Percentiles rank a stretch among this genome's conserved stretches.
Evolutionary conservation across 2,113 vertebrate genomes (phyloP).

Genomic region (Psittacus erithacus): DNA sequence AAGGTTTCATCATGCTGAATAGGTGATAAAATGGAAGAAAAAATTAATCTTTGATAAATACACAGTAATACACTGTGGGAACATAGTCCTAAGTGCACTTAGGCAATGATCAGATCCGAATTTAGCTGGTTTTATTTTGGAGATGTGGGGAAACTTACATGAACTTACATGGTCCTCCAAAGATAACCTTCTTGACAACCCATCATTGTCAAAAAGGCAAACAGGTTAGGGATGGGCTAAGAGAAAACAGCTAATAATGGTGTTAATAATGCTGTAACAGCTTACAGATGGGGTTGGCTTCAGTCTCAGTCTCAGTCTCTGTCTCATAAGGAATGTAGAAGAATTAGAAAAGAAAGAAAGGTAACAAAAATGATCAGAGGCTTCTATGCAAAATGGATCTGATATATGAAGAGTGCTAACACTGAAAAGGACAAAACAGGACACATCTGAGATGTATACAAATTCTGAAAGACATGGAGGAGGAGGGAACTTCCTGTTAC

Average conservation of each 20-base stretch:
- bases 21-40: not conserved
- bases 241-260: not conserved
- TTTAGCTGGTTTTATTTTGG: not conserved
- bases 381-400: not conserved
- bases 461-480: not conserved
- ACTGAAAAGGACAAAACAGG: not conserved
- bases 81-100: fast-evolving
- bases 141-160: not conserved
- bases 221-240: not conserved
- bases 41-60: not conserved
- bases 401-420: not conserved
- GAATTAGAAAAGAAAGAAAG: not conserved
- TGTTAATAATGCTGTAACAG: not conserved
- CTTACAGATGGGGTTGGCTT: not conserved
- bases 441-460: not conserved
- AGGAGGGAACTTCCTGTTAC: not conserved
- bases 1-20: not conserved
- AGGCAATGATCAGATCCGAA: not conserved
- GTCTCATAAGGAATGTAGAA: not conserved
- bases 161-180: fast-evolving
- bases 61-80: not conserved
- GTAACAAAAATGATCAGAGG: not conserved
- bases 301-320: not conserved
- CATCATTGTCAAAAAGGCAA: not conserved
- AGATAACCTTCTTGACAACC: not conserved